Conservation (phyloP, 2,113 vertebrate species). For the Microcebus jonahi region DNA sequence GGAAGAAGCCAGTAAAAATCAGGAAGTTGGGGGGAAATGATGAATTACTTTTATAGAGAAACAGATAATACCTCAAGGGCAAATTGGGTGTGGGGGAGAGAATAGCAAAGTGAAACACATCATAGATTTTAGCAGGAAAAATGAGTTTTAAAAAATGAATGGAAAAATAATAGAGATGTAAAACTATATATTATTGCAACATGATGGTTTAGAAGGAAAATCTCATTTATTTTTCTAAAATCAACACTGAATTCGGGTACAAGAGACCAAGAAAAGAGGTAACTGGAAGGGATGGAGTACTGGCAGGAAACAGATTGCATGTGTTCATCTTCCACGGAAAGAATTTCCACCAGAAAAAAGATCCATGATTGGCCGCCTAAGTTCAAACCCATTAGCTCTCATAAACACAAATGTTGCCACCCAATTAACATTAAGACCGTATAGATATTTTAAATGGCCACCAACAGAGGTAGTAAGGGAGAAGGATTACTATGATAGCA, state of each 20-base stretch:
- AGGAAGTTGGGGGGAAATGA: slow-evolving; percentile 21
- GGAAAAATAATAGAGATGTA: neutral
- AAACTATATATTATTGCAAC: neutral
- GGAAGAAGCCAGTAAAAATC: neutral
- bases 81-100: neutral
- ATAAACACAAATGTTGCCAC: neutral
- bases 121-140: slow-evolving; percentile 37
- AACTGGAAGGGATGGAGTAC: neutral
- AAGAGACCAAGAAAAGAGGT: neutral
- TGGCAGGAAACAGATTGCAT: neutral
- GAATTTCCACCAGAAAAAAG: neutral
- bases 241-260: neutral
- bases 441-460: slow-evolving; percentile 21
- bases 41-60: slow-evolving; percentile 39
- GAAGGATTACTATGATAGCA: neutral
- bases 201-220: slow-evolving; percentile 38
- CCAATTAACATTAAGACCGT: slow-evolving; percentile 26
- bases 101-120: neutral
- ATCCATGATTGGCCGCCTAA: neutral
- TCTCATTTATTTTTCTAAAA: slow-evolving; percentile 49
- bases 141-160: neutral
- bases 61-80: slow-evolving; percentile 8
- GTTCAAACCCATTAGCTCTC: slow-evolving; percentile 9
- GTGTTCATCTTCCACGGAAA: neutral
- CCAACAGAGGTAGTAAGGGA: neutral